Evolutionary conservation across 1,140 invertebrate species (phyloP), one percentile per base, ranked within the genome.

Genomic region (Nasonia longicornis): DNA sequence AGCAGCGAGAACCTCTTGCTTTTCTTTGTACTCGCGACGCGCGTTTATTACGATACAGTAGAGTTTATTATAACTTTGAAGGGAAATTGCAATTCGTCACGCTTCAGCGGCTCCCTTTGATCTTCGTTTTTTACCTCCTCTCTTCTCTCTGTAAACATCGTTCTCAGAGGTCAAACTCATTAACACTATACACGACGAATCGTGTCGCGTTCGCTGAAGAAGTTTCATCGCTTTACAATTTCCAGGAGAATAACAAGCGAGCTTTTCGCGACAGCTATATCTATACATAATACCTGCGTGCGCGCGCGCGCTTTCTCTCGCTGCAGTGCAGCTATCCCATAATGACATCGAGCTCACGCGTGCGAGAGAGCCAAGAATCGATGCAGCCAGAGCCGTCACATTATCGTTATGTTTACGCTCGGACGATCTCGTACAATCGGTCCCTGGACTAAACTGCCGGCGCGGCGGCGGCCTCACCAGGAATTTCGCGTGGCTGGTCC

Each of bases 401-500:
- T 87, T 87, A 87, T 87, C 86, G 87, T 87, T 87, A 85, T 82
- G 86, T 87, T 88, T 84, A 87, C 86, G 86, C 86, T 85, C 81
- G 87, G 85, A 80, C 85, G 83, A 83, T 80, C 84, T 69, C 80
- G 84, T 83, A 87, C 83, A 88, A 88, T 87, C 84, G 87, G 83
- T 52, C 35, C 26, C 64, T 16, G 64, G 42, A 14, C 48, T 35
- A 22, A 76, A 63, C 29, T 76, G 38, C 16, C 31, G 35, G 8
- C 12, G 11, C 31, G 31, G 4, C 14, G 31, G 16, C 3, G 3
- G 72, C 14, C 12, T n/a, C 16, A 16, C 14, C 52, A 75, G 80
- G 74, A 81, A 82, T 79, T 82, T 82, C 80, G 80, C 75, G 70
- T 78, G 38, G 52, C 58, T 82, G 69, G 12, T 22, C 26, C 29